Percentiles rank a stretch among this genome's conserved stretches.
Conservation (phyloP, 1,140 invertebrate genomes). For the Bombus ignitus region DNA sequence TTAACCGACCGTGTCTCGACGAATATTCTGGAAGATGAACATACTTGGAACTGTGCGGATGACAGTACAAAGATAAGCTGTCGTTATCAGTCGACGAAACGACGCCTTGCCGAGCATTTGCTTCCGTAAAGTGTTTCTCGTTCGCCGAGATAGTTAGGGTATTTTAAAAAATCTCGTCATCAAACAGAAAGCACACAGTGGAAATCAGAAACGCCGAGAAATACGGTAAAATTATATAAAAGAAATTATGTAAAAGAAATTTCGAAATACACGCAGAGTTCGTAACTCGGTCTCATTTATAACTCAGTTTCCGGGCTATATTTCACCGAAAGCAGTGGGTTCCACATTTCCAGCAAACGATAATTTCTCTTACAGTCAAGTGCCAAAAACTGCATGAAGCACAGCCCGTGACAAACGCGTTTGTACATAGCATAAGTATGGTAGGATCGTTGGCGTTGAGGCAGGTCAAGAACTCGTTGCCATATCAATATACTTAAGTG, state of each 20-base stretch:
- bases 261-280: neutral
- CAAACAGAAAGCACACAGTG: rapidly evolving
- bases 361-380: neutral
- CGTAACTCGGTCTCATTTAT: neutral
- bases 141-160: neutral
- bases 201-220: neutral
- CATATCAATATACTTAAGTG: slow-evolving; percentile 84
- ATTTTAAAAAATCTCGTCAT: neutral
- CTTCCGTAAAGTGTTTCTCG: slow-evolving; percentile 10
- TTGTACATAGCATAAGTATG: slow-evolving; percentile 42
- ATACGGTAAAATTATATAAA: neutral
- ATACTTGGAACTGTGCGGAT: neutral
- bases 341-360: neutral
- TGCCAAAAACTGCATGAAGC: slow-evolving; percentile 31
- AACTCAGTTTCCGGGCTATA: neutral
- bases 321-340: neutral
- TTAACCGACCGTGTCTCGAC: neutral
- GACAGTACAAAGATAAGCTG: slow-evolving; percentile 15
- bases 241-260: neutral
- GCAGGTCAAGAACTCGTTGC: slow-evolving; percentile 81
- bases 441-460: slow-evolving; percentile 67
- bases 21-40: slow-evolving; percentile 18
- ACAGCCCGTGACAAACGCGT: slow-evolving; percentile 41
- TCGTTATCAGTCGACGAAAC: slow-evolving; percentile 30
- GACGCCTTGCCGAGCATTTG: neutral